phyloP scores from a whole-genome alignment of 2,888 invertebrate species.

The Prosapia bicincta region DNA sequence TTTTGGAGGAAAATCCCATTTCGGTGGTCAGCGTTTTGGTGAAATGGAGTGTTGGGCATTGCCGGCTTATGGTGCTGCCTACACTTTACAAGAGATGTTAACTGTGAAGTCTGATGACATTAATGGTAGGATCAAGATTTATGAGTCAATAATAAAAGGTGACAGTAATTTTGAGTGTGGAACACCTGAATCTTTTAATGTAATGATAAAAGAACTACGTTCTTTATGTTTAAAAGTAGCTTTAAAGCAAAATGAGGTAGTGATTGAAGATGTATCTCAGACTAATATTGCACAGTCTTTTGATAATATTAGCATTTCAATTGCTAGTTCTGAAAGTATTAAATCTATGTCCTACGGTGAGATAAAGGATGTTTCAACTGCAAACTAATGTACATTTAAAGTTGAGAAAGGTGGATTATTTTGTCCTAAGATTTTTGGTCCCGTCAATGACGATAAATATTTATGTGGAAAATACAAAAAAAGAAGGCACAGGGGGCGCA shows the following conservation, averaged over 20 bases:
- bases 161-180: constrained; percentile 10
- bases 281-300: no score
- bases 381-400: constrained; percentile 27
- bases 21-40: constrained; percentile 32
- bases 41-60: constrained; percentile 32
- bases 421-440: constrained; percentile 27
- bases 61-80: constrained; percentile 29
- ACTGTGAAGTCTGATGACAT: constrained; percentile 31
- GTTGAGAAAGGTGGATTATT: constrained; percentile 26
- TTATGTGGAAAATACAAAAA: constrained; percentile 31
- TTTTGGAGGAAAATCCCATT: constrained; percentile 29
- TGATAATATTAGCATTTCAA: no score
- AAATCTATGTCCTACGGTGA: no score
- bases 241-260: background rate
- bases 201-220: constrained; percentile 24
- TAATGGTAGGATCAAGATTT: constrained; percentile 22
- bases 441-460: constrained; percentile 25
- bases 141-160: constrained; percentile 27
- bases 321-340: no score
- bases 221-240: constrained; percentile 19
- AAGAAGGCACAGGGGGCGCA: no score
- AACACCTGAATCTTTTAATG: constrained; percentile 31
- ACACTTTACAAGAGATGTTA: constrained; percentile 28
- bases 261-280: constrained; percentile 7
- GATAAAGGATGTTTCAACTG: background rate